Conservation (phyloP, 2,888 invertebrate genomes). For the Lomographa bimaculata region DNA sequence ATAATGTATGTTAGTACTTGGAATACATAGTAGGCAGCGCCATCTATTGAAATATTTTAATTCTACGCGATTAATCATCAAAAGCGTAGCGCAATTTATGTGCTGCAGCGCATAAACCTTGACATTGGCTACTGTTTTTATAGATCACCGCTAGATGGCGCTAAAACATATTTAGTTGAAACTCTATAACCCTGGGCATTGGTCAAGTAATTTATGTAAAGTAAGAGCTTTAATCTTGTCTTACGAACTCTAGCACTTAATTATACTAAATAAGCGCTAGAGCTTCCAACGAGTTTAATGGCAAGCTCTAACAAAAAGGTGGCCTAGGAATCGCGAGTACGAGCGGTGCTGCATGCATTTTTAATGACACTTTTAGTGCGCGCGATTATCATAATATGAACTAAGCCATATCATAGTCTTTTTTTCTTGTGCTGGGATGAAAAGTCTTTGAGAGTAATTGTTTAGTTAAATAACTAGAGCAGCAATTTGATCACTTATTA, state of each 20-base stretch:
- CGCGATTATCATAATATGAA: no score
- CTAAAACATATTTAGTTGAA: slow-evolving; percentile 10
- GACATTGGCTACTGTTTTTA: slow-evolving; percentile 25
- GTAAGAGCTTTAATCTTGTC: no score
- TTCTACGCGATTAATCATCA: slow-evolving; percentile 27
- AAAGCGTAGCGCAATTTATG: slow-evolving; percentile 29
- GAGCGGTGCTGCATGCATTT: slow-evolving; percentile 11
- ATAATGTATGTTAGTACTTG: no score
- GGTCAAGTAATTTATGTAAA: no score
- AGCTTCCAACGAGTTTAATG: slow-evolving; percentile 1
- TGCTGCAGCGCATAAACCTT: no score
- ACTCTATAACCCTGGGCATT: not conserved
- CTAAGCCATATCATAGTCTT: no score
- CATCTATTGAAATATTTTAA: slow-evolving; percentile 37
- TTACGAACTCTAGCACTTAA: no score
- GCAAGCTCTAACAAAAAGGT: slow-evolving; percentile 7
- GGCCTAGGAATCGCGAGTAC: slow-evolving; percentile 1
- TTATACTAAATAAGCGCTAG: slow-evolving; percentile 1
- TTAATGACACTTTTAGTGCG: slow-evolving; percentile 14
- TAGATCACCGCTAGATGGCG: slow-evolving; percentile 49
- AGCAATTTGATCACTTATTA: no score
- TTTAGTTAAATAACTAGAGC: no score
- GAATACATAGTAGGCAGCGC: no score
- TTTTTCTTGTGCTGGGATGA: no score
- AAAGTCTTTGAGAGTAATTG: no score